Conservation (phyloP, 2,113 vertebrate species). For the Guaruba guarouba region DNA sequence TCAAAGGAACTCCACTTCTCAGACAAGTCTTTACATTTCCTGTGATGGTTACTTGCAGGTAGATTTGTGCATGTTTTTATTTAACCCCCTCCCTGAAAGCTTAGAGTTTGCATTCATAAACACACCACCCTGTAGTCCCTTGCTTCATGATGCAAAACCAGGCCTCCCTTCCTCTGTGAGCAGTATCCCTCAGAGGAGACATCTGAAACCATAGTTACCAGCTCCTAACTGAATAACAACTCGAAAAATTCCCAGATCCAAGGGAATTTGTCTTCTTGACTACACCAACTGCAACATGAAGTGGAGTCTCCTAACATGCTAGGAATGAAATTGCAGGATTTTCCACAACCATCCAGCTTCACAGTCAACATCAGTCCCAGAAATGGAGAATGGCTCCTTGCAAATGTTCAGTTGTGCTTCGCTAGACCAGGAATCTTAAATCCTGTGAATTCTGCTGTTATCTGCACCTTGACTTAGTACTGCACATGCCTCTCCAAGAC, state of each 20-base stretch:
- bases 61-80: neutral
- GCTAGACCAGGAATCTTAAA: neutral
- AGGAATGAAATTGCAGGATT: neutral
- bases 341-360: neutral
- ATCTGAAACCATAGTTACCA: slow-evolving; percentile 1
- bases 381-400: neutral
- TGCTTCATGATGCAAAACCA: neutral
- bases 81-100: neutral
- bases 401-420: neutral
- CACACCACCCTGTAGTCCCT: neutral
- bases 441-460: neutral
- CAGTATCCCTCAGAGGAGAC: neutral
- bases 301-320: neutral
- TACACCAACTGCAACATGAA: neutral
- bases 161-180: neutral
- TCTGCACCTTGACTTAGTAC: slow-evolving; percentile 6
- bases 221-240: neutral
- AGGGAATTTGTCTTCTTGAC: neutral
- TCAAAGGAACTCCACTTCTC: slow-evolving; percentile 12
- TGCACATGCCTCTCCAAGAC: neutral
- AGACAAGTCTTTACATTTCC: slow-evolving; percentile 11
- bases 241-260: neutral
- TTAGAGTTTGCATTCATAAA: neutral
- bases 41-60: neutral
- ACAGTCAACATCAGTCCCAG: neutral